A percentile compares a stretch with the other conserved stretches of the same genome.
Conservation (phyloP, 2,797 vertebrate genomes). For the Peromyscus nudipes region DNA sequence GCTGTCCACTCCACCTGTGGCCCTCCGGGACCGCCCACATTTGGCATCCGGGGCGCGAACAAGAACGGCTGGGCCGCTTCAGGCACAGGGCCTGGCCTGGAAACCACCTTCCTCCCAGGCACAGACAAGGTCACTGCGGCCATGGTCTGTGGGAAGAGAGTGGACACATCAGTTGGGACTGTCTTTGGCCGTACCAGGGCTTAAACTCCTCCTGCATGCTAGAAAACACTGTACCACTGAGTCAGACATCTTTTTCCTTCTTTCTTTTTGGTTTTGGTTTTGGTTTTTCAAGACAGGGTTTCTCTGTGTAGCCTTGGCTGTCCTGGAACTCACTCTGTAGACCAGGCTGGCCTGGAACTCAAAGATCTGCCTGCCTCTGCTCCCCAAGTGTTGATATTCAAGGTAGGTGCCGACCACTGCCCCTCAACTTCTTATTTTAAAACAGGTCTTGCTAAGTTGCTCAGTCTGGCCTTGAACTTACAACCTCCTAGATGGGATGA, state of each 20-base stretch:
- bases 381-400: neutral
- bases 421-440: neutral
- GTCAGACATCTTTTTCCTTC: neutral
- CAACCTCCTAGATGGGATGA: no score
- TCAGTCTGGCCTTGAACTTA: neutral
- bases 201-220: neutral
- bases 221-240: neutral
- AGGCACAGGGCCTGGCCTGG: constrained; percentile 66
- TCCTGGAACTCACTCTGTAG: neutral
- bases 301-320: neutral
- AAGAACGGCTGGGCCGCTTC: constrained; percentile 73
- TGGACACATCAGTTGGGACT: neutral
- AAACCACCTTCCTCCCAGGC: constrained; percentile 64
- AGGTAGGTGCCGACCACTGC: neutral
- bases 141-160: constrained; percentile 69
- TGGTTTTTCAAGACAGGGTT: neutral
- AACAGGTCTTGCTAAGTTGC: neutral
- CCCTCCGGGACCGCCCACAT: neutral
- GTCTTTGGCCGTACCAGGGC: neutral
- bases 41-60: neutral
- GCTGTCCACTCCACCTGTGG: constrained; percentile 95
- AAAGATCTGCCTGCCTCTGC: neutral
- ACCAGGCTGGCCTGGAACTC: neutral
- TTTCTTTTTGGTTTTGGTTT: neutral
- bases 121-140: constrained; percentile 73